These are phyloP conservation scores for Urechis unicinctus DNA, from an alignment of 2,888 invertebrate species.

Conservation along the genomic window DNA sequence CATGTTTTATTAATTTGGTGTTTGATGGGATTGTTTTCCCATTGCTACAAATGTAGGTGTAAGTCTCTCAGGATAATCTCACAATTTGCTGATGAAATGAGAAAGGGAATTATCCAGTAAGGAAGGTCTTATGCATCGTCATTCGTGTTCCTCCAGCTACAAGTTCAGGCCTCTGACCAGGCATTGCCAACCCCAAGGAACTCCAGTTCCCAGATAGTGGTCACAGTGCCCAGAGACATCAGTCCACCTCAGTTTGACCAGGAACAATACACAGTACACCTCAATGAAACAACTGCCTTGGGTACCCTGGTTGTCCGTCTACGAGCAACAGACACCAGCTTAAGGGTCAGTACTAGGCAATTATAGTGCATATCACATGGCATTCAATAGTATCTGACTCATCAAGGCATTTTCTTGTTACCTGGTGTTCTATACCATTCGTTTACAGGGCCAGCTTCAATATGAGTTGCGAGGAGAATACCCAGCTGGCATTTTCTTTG, in stretches of 20 bases:
- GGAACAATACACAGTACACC: conserved; percentile 12
- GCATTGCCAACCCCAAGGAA: conserved; percentile 18
- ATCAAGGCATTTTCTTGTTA: too few relatives aligned
- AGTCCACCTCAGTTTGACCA: conserved; percentile 17
- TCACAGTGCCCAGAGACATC: conserved; percentile 20
- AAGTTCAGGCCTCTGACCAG: conserved; percentile 21
- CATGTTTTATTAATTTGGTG: too few relatives aligned
- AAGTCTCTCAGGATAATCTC: neutral
- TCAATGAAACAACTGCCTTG: conserved; percentile 12
- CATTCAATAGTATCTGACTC: too few relatives aligned
- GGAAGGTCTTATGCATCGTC: too few relatives aligned
- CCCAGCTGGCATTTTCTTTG: conserved; percentile 31
- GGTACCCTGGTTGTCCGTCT: conserved; percentile 10
- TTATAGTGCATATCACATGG: too few relatives aligned
- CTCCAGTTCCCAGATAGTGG: conserved; percentile 13
- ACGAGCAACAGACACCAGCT: conserved; percentile 15
- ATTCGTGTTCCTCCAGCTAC: conserved; percentile 20
- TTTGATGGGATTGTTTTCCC: too few relatives aligned
- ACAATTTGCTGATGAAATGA: too few relatives aligned
- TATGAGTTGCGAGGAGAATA: conserved; percentile 25
- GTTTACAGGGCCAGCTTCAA: conserved; percentile 16
- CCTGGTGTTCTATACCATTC: too few relatives aligned
- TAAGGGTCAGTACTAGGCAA: conserved; percentile 16
- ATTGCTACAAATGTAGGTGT: too few relatives aligned
- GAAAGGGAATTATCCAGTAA: too few relatives aligned